These are phyloP conservation scores for Callocephalon fimbriatum DNA, from an alignment of 2,113 vertebrate genomes.

Conservation along the genomic window DNA sequence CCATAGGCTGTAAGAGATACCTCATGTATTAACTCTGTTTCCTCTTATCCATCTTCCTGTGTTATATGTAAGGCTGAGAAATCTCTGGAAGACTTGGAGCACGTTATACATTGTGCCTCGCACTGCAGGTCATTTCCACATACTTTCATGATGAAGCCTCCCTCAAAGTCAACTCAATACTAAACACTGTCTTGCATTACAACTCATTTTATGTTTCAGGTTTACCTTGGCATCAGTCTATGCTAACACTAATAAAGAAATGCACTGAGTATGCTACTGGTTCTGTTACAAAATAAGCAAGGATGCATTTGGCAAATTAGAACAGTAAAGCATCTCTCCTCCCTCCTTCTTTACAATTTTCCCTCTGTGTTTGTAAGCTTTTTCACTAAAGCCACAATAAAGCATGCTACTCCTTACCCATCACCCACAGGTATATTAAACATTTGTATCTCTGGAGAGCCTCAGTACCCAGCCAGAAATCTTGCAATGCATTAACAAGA, in stretches of 20 bases:
- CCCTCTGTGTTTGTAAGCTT: background rate
- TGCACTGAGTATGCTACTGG: background rate
- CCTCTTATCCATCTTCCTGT: background rate
- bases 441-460: background rate
- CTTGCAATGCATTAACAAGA: background rate
- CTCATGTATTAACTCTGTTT: background rate
- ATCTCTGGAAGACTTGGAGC: background rate
- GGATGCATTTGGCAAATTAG: background rate
- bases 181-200: background rate
- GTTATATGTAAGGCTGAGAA: background rate
- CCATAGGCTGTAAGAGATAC: background rate
- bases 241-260: background rate
- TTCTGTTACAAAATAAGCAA: background rate
- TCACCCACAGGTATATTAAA: background rate
- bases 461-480: background rate
- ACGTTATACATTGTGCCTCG: background rate
- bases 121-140: background rate
- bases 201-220: background rate
- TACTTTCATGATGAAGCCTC: background rate
- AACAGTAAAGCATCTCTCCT: background rate
- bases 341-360: background rate
- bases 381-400: background rate
- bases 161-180: background rate
- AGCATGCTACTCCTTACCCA: background rate
- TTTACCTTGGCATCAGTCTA: background rate